phyloP scores from a whole-genome alignment of 1,140 invertebrate species.

The Portunus trituberculatus region DNA sequence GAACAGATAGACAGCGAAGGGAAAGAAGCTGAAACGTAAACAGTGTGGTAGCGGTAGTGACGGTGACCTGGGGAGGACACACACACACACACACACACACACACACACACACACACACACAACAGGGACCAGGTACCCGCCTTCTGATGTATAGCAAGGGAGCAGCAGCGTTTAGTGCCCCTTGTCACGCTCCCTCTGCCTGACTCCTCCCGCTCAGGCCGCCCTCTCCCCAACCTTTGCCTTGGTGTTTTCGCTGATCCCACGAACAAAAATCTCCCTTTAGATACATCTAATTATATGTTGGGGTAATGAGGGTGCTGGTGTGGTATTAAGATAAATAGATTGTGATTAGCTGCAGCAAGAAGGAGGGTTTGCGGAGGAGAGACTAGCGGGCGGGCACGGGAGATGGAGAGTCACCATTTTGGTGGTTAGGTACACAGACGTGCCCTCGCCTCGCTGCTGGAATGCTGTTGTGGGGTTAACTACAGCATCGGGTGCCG shows the following conservation, averaged over 20 bases:
- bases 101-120: not conserved
- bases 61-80: not conserved
- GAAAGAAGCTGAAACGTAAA: not conserved
- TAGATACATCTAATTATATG: conserved; percentile 61
- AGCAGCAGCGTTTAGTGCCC: conserved; percentile 25
- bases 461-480: not conserved
- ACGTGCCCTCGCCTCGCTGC: not conserved
- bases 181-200: conserved; percentile 47
- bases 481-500: conserved; percentile 30
- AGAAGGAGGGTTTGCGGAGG: not conserved
- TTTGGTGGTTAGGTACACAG: conserved; percentile 21
- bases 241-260: not conserved
- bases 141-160: conserved; percentile 34
- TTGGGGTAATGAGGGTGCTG: conserved; percentile 59
- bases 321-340: conserved; percentile 63
- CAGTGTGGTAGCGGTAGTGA: not conserved
- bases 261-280: conserved; percentile 51
- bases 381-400: not conserved
- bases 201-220: not conserved
- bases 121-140: not conserved
- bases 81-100: not conserved
- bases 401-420: conserved; percentile 2
- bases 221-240: not conserved
- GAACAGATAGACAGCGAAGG: not conserved
- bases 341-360: conserved; percentile 46